Evolutionary conservation across 2,113 vertebrate species (phyloP), one percentile per base, ranked within the genome.

Genomic region (Bubo scandiacus): DNA sequence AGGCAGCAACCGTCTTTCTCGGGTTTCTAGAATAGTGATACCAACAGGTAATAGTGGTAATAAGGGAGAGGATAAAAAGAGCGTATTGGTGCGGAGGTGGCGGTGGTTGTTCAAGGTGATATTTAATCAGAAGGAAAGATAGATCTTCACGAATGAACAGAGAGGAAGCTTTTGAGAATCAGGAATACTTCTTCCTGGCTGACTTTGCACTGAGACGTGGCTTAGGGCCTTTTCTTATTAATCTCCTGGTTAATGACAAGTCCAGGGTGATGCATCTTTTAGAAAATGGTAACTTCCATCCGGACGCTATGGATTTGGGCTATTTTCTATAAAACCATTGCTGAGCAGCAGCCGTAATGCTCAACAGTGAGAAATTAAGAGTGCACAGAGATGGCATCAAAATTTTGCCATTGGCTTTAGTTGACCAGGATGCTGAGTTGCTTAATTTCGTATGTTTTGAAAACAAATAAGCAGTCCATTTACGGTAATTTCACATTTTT

Each of bases 1-100:
- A 0, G 19, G 11, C 95, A 96, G 66, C 13, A 9, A 6, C 3
- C 0, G 1, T 0, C 16, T 8, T 6, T 10, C 66, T 36, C 0
- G 0, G 22, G 11, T 29, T 26, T 38, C 97, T 97, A 27, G 6
- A 82, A 74, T 5, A 61, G 55, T 8, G 43, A 40, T 2, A n/a
- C 29, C 10, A 57, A 68, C 6, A 58, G 45, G 20, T 15, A 34
- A 74, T 2, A 49, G 40, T 5, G 32, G 15, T 29, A 34, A 62
- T 25, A 9, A 66, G 20, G 59, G 67, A 51, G 62, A 36, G 34
- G 72, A 59, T 10, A 42, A 16, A 20, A 78, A 45, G 10, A 45
- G 10, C 17, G 13, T 2, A 4, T 40, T 34, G 36, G 59, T 81
- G 86, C 2, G 4, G 88, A 57, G 19, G 2, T 36, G 11, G 0